Percentiles rank a stretch among this genome's conserved stretches.
Evolutionary conservation across 1,140 invertebrate species (phyloP).

Genomic region (Cecropterus lyciades): DNA sequence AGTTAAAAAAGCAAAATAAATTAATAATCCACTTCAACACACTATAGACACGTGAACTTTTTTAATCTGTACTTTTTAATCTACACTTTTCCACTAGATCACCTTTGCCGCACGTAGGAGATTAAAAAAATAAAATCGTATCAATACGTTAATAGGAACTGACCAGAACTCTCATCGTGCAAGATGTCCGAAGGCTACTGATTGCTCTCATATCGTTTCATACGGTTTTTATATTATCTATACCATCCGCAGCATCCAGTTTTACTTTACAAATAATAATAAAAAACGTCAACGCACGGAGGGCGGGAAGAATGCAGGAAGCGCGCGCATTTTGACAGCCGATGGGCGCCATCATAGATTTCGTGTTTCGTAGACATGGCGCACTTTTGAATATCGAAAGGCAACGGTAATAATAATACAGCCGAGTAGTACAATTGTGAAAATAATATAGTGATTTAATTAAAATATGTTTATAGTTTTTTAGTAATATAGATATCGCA

Average conservation of each 20-base stretch:
- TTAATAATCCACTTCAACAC: no score
- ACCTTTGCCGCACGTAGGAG: constrained; percentile 3
- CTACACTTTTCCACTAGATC: constrained; percentile 15
- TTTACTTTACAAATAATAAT: constrained; percentile 63
- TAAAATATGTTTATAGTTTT: no score
- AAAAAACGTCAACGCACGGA: constrained; percentile 59
- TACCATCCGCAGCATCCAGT: constrained; percentile 75
- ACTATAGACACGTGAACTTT: no score
- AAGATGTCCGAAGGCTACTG: constrained; percentile 83
- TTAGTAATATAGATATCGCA: no score
- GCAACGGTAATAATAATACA: no score
- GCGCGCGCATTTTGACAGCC: constrained; percentile 31
- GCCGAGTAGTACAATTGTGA: no score
- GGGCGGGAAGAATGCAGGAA: constrained; percentile 76
- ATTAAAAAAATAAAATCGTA: not conserved
- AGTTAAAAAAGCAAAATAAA: no score
- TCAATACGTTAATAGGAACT: constrained; percentile 55
- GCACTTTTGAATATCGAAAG: no score
- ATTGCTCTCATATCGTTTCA: constrained; percentile 74
- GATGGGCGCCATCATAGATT: constrained; percentile 49
- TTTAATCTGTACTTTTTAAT: no score
- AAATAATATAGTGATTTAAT: no score
- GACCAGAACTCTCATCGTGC: constrained; percentile 83
- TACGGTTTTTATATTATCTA: constrained; percentile 70
- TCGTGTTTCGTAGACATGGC: constrained; percentile 22